phyloP scores from a whole-genome alignment of 2,797 vertebrate species.

The Channa striata region DNA sequence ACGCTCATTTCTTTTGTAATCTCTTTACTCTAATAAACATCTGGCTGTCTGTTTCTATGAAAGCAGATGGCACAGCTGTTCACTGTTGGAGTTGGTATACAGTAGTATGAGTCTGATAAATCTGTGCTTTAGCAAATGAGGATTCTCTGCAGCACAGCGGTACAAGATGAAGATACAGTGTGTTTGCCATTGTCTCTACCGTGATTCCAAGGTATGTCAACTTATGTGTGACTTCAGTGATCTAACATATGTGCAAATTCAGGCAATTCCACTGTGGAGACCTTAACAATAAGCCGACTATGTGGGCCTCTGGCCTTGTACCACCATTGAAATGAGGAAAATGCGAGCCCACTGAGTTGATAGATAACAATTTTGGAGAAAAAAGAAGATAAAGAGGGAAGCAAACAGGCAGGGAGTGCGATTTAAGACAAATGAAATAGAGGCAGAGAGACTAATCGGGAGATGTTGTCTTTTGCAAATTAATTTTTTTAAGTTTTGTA shows the following conservation, averaged over 20 bases:
- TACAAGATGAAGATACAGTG: neutral
- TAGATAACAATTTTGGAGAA: constrained; percentile 8
- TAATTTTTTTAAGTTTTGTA: no score
- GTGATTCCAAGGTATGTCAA: constrained; percentile 15
- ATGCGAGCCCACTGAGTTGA: constrained; percentile 1
- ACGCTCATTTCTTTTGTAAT: constrained; percentile 59
- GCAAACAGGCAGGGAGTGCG: constrained; percentile 3
- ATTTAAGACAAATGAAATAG: constrained; percentile 25
- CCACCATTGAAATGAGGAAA: no score
- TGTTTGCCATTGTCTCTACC: neutral
- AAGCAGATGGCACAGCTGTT: constrained; percentile 51
- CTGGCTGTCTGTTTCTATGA: constrained; percentile 46
- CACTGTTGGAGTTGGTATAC: constrained; percentile 2
- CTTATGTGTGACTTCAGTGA: constrained; percentile 32
- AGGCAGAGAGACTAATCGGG: neutral
- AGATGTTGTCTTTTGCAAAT: no score
- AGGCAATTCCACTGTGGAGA: neutral
- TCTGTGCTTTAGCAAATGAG: constrained; percentile 22
- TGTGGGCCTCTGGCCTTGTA: no score
- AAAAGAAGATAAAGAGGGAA: constrained; percentile 40
- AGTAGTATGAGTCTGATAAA: constrained; percentile 29
- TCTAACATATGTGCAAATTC: neutral
- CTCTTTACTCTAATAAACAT: constrained; percentile 63
- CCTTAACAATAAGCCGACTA: neutral
- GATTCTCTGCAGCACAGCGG: constrained; percentile 12